phyloP scores from a whole-genome alignment of 2,797 vertebrate genomes.

The Streptopelia turtur region DNA sequence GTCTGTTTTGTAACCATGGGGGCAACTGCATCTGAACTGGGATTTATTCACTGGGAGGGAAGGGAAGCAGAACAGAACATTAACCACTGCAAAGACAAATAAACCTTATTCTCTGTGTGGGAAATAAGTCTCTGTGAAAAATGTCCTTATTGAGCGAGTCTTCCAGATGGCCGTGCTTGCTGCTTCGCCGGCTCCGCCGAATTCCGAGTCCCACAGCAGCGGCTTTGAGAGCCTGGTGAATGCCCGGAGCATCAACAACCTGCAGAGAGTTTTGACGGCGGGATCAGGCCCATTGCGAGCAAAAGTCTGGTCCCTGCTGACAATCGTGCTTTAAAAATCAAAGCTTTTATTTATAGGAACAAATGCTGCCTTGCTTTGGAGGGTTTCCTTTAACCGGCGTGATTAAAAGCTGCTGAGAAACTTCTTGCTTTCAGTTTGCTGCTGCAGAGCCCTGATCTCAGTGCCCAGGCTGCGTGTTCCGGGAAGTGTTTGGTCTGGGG shows the following conservation, averaged over 20 bases:
- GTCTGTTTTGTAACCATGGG: neutral
- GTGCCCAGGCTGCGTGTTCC: accelerated
- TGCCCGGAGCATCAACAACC: neutral
- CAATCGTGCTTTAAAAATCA: neutral
- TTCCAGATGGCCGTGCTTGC: neutral
- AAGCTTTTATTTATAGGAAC: slow-evolving; percentile 18
- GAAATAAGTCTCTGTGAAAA: slow-evolving; percentile 1
- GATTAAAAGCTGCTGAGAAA: slow-evolving; percentile 37
- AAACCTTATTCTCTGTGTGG: slow-evolving; percentile 20
- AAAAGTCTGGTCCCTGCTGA: neutral
- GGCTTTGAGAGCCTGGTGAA: neutral
- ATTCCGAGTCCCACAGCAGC: neutral
- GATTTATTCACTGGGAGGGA: neutral
- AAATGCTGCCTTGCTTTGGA: slow-evolving; percentile 13
- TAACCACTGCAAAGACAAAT: slow-evolving; percentile 2
- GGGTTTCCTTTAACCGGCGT: neutral
- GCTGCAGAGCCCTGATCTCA: neutral
- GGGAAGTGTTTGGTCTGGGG: neutral
- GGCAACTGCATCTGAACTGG: neutral
- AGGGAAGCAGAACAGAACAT: neutral
- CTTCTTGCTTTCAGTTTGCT: neutral
- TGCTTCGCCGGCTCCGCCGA: neutral
- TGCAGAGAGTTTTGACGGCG: neutral
- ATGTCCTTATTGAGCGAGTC: neutral
- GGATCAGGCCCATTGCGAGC: neutral